A percentile compares a stretch with the other conserved stretches of the same genome.
phyloP scores from a whole-genome alignment of 2,113 vertebrate genomes.

The Tetrax tetrax region DNA sequence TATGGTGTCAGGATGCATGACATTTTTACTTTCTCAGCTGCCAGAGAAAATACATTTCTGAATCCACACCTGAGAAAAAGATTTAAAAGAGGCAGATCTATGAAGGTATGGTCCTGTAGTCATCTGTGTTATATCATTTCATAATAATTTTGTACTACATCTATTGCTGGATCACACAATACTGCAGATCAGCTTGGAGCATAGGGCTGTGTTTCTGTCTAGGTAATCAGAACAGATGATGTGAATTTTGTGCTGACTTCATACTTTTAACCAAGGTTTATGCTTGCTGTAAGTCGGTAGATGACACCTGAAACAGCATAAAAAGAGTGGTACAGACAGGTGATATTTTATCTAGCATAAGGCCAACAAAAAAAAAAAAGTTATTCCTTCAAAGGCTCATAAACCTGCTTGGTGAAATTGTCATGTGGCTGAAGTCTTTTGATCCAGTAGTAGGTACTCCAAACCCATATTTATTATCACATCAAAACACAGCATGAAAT shows the following conservation, averaged over 20 bases:
- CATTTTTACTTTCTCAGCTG: not conserved
- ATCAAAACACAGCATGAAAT: not conserved
- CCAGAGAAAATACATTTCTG: not conserved
- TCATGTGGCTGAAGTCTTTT: not conserved
- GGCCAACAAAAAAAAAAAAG: not conserved
- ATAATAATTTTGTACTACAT: constrained; percentile 8
- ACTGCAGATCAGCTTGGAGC: not conserved
- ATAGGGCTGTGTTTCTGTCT: not conserved
- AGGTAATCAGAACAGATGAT: not conserved
- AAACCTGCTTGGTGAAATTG: not conserved
- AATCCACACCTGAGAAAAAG: not conserved
- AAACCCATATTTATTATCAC: not conserved
- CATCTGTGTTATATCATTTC: not conserved
- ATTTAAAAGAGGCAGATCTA: not conserved
- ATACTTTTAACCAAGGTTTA: constrained; percentile 29
- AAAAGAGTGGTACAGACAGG: not conserved
- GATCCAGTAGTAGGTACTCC: not conserved
- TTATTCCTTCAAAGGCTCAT: constrained; percentile 1
- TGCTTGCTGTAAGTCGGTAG: not conserved
- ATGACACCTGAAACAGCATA: constrained; percentile 28
- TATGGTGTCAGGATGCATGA: not conserved
- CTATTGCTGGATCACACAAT: not conserved
- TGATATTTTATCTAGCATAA: constrained; percentile 18
- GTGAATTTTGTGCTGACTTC: constrained; percentile 46
- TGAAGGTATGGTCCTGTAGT: not conserved